A percentile compares a stretch with the other conserved stretches of the same genome.
Evolutionary conservation across 2,888 invertebrate species (phyloP).

Genomic region (Molanna angustata): DNA sequence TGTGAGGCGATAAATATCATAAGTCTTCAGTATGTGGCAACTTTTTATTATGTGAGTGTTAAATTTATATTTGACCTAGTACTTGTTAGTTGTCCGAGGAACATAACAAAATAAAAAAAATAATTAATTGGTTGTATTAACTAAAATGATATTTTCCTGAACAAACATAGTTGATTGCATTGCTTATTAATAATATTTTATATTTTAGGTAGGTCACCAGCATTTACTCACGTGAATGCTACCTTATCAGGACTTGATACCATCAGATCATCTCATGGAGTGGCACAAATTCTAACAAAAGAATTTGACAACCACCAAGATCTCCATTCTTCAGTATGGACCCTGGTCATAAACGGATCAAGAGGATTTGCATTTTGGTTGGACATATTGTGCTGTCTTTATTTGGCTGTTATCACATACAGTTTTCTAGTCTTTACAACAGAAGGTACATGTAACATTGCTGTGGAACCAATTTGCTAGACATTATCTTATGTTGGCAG

Average conservation of each 20-base stretch:
- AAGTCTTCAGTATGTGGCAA: no score
- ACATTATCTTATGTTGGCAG: no score
- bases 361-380: constrained; percentile 57
- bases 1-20: no score
- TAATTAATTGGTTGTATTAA: no score
- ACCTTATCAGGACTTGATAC: constrained; percentile 80
- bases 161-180: no score
- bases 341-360: constrained; percentile 48
- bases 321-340: constrained; percentile 65
- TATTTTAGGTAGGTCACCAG: constrained; percentile 69
- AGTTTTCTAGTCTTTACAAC: constrained; percentile 60
- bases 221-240: constrained; percentile 78
- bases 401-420: constrained; percentile 60
- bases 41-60: no score
- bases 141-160: no score
- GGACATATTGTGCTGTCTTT: constrained; percentile 57
- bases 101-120: no score
- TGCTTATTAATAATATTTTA: background rate
- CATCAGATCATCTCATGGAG: constrained; percentile 68
- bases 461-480: no score
- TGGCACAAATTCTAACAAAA: constrained; percentile 61
- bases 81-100: no score
- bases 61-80: no score
- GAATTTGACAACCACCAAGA: constrained; percentile 68
- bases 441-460: no score